Conservation (phyloP, 2,888 invertebrate genomes). For the Lagria hirta region DNA sequence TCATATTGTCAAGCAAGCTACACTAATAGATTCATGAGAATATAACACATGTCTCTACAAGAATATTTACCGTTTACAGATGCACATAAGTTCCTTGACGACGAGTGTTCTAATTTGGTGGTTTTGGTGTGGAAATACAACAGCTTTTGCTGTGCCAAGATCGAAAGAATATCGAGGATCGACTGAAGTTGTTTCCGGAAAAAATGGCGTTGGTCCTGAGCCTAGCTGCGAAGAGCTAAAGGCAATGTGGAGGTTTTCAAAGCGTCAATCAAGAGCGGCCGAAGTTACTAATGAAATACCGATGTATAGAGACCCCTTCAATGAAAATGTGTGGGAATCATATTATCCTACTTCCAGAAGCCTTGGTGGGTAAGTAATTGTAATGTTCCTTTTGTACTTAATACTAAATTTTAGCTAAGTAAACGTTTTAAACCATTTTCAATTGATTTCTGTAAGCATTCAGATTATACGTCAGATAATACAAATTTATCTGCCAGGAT, state of each 20-base stretch:
- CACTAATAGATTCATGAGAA: no score
- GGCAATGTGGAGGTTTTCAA: constrained; percentile 91
- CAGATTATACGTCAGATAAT: no score
- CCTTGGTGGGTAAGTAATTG: constrained; percentile 59
- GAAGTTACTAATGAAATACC: constrained; percentile 87
- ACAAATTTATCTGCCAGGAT: no score
- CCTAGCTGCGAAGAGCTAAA: constrained; percentile 85
- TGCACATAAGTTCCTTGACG: constrained; percentile 42
- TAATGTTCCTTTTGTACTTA: no score
- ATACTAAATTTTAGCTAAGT: no score
- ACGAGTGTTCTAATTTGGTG: constrained; percentile 42
- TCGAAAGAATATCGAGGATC: constrained; percentile 44
- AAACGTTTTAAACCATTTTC: no score
- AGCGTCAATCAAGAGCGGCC: constrained; percentile 82
- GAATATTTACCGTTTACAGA: constrained; percentile 41
- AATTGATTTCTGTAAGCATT: no score
- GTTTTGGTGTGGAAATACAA: constrained; percentile 39
- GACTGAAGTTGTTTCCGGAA: constrained; percentile 44
- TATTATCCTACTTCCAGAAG: constrained; percentile 56
- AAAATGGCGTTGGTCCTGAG: constrained; percentile 61
- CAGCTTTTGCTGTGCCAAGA: constrained; percentile 44
- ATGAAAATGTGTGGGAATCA: constrained; percentile 80
- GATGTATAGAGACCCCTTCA: constrained; percentile 78
- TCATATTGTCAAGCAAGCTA: no score
- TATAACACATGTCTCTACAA: no score